These are phyloP conservation scores for Fragum fragum DNA, from an alignment of 2,888 invertebrate species.

Conservation along the genomic window DNA sequence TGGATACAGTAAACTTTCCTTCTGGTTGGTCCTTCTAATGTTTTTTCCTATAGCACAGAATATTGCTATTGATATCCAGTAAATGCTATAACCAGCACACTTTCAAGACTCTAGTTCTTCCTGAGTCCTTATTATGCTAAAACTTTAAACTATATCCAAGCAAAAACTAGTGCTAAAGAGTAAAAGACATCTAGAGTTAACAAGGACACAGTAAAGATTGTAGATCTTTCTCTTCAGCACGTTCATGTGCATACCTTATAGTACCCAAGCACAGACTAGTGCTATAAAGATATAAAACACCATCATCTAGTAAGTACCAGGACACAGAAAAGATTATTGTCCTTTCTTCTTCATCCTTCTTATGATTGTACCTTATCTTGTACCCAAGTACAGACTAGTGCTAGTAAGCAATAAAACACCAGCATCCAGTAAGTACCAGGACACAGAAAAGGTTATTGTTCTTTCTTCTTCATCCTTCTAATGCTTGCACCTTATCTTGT, in stretches of 20 bases:
- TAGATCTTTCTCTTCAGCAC: not conserved
- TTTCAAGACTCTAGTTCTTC: too few relatives aligned
- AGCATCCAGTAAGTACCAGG: not conserved
- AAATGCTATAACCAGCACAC: too few relatives aligned
- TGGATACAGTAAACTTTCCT: too few relatives aligned
- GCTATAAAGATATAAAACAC: not conserved
- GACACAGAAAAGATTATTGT: not conserved
- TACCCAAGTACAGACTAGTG: constrained; percentile 3
- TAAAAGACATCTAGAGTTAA: not conserved
- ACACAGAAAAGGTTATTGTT: not conserved
- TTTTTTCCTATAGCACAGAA: too few relatives aligned
- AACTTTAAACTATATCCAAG: too few relatives aligned
- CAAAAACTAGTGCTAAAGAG: not conserved
- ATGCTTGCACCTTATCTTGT: not conserved
- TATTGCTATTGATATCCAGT: too few relatives aligned
- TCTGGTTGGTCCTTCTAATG: not conserved
- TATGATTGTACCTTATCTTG: not conserved
- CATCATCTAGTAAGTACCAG: not conserved
- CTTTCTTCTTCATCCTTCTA: not conserved
- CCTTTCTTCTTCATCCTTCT: not conserved
- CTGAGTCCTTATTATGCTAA: too few relatives aligned
- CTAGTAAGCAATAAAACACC: not conserved
- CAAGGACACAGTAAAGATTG: too few relatives aligned
- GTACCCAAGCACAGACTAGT: constrained; percentile 7
- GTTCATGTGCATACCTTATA: not conserved